Evolutionary conservation across 64 coral and sea anemone genomes (phyloP).

Genomic region (Pocillopora verrucosa): DNA sequence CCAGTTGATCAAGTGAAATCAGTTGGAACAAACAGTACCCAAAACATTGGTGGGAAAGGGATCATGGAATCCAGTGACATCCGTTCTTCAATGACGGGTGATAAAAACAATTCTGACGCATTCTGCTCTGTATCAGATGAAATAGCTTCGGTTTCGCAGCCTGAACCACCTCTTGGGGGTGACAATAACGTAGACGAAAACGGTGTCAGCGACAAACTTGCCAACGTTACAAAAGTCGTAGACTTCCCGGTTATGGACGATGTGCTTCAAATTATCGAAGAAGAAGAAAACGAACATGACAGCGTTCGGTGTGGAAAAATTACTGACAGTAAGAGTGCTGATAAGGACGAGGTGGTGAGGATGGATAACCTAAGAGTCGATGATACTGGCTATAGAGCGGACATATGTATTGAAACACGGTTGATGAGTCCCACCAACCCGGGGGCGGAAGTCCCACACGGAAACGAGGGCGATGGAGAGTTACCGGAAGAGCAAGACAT

Average conservation of each 20-base stretch:
- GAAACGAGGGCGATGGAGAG: not conserved
- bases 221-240: too few relatives aligned
- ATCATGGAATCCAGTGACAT: not conserved
- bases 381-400: not conserved
- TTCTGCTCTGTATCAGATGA: not conserved
- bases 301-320: not conserved
- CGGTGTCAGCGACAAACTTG: not conserved
- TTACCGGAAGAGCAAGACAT: not conserved
- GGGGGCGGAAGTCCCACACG: not conserved
- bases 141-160: not conserved
- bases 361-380: not conserved
- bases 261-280: constrained; percentile 21
- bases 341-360: not conserved
- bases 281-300: not conserved
- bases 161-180: not conserved
- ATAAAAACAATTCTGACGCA: not conserved
- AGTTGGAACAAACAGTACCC: not conserved
- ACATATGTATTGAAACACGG: too few relatives aligned
- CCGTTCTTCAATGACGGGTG: not conserved
- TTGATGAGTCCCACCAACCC: too few relatives aligned
- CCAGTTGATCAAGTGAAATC: not conserved
- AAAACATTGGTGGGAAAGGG: not conserved
- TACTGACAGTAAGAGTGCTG: not conserved
- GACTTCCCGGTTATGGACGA: not conserved
- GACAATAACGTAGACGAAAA: not conserved